Percentiles rank a stretch among this genome's conserved stretches.
Conservation (phyloP, 2,113 vertebrate genomes). For the Petrocephalus microphthalmus region DNA sequence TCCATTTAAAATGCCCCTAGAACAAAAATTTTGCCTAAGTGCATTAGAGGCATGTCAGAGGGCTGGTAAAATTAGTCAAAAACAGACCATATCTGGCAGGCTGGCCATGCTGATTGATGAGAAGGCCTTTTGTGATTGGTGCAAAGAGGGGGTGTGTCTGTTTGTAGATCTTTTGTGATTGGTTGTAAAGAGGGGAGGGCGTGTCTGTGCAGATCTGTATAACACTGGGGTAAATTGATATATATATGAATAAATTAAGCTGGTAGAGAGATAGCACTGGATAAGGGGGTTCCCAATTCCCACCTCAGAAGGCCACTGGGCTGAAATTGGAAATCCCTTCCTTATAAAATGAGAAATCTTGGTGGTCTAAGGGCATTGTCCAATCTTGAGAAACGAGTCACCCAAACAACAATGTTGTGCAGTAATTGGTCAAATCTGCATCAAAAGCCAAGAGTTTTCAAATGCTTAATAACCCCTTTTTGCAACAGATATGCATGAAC, state of each 20-base stretch:
- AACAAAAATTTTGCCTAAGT: conserved; percentile 4
- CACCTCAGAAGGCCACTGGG: background rate
- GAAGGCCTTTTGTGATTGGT: background rate
- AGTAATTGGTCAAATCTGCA: background rate
- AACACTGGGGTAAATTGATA: too few species aligned
- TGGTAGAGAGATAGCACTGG: background rate
- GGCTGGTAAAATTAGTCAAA: background rate
- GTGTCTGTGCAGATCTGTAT: background rate
- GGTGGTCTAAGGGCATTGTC: background rate
- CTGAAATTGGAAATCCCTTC: background rate
- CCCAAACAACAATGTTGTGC: background rate
- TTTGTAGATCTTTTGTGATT: background rate
- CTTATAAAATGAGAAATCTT: background rate
- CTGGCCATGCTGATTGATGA: too few species aligned
- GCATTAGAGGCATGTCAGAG: background rate
- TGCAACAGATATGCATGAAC: background rate
- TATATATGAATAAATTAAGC: background rate
- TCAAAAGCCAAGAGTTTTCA: background rate
- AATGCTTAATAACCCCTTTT: background rate
- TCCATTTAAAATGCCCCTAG: background rate
- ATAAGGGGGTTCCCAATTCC: background rate
- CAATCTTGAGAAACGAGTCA: background rate
- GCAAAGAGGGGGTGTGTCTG: background rate
- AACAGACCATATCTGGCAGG: background rate
- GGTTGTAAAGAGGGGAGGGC: background rate